These are phyloP conservation scores for Catamblyrhynchus diadema DNA, from an alignment of 2,797 vertebrate species.

Conservation along the genomic window DNA sequence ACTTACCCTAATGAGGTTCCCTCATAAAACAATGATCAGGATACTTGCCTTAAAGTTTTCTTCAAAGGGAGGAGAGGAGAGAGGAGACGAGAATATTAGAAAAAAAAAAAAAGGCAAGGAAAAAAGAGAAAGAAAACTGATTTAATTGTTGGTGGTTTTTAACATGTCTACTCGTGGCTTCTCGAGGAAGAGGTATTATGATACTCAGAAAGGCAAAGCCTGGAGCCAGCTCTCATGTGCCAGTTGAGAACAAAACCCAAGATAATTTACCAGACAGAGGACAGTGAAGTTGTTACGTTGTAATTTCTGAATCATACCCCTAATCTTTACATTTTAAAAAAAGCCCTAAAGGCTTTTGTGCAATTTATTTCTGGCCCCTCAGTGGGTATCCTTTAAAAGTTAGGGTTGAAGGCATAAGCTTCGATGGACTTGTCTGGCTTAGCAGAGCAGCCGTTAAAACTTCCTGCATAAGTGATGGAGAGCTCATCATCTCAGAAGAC, in stretches of 20 bases:
- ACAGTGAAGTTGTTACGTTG: neutral
- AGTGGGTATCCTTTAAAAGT: neutral
- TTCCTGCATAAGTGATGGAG: neutral
- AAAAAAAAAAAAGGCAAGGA: neutral
- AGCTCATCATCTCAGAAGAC: neutral
- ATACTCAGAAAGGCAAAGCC: neutral
- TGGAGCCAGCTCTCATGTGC: neutral
- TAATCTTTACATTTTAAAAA: neutral
- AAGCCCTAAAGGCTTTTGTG: neutral
- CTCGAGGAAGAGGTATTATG: neutral
- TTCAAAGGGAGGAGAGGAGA: neutral
- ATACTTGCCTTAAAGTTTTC: conserved; percentile 14
- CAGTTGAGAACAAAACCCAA: neutral
- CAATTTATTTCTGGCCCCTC: neutral
- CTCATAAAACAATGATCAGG: conserved; percentile 39
- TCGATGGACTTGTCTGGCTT: neutral
- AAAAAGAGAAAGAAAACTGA: neutral
- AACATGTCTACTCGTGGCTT: neutral
- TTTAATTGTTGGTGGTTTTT: neutral
- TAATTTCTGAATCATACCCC: neutral
- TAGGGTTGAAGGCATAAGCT: neutral
- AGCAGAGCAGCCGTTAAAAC: neutral
- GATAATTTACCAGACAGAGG: neutral
- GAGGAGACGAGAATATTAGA: neutral
- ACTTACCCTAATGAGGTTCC: conserved; percentile 32